Percentiles rank a stretch among this genome's conserved stretches.
Evolutionary conservation across 2,797 vertebrate genomes (phyloP).

Genomic region (Takifugu rubripes): DNA sequence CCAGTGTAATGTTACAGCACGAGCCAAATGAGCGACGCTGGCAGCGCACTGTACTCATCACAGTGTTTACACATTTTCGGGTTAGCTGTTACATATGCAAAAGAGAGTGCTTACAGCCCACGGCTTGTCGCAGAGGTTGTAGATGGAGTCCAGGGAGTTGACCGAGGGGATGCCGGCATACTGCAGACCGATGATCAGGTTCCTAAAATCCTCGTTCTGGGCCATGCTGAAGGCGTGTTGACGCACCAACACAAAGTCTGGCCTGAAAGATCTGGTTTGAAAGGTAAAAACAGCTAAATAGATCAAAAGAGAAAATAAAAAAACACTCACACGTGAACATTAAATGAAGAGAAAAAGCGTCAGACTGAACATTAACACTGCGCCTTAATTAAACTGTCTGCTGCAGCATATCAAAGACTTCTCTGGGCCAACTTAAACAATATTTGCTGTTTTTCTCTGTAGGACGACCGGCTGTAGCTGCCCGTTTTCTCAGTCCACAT

Average conservation of each 20-base stretch:
- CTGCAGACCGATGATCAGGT: constrained; percentile 94
- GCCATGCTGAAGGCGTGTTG: constrained; percentile 98
- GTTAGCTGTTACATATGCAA: neutral
- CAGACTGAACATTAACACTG: no score
- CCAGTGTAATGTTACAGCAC: no score
- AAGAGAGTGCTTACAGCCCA: constrained; percentile 87
- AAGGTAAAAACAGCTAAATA: neutral
- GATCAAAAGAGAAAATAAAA: neutral
- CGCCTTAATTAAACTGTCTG: no score
- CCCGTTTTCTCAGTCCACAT: no score
- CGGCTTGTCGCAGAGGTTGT: constrained; percentile 97
- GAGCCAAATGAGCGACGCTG: no score
- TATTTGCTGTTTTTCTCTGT: no score
- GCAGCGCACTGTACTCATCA: no score
- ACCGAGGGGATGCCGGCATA: constrained; percentile 90
- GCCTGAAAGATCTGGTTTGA: constrained; percentile 85
- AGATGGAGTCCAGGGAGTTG: constrained; percentile 95
- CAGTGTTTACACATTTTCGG: no score
- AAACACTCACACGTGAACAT: neutral
- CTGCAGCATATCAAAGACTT: no score
- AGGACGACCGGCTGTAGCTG: no score
- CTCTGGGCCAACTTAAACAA: no score
- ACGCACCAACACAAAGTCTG: constrained; percentile 93
- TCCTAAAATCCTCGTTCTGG: constrained; percentile 95
- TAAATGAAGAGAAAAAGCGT: no score